A percentile compares a stretch with the other conserved stretches of the same genome.
These are phyloP conservation scores for Botia kubotai DNA, from an alignment of 2,797 vertebrate genomes.

Conservation along the genomic window DNA sequence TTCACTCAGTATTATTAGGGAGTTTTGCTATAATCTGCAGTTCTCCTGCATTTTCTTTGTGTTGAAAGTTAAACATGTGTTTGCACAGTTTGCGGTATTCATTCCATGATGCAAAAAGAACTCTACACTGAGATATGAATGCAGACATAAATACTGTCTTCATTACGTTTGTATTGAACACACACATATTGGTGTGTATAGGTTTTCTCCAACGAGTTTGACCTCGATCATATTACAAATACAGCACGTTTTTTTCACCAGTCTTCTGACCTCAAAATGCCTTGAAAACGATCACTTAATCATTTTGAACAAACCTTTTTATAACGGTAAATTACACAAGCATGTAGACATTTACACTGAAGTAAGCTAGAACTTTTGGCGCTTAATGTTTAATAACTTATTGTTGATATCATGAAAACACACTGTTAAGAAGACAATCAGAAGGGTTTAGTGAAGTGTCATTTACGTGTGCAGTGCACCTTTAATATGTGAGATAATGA, in stretches of 20 bases:
- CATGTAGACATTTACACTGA: background rate
- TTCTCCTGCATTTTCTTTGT: background rate
- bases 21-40: background rate
- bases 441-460: slow-evolving; percentile 17
- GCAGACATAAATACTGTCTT: background rate
- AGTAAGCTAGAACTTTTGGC: background rate
- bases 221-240: background rate
- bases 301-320: slow-evolving; percentile 5
- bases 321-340: background rate
- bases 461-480: background rate
- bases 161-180: background rate
- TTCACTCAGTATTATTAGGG: background rate
- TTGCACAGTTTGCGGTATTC: slow-evolving; percentile 31
- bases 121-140: background rate
- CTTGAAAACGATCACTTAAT: background rate
- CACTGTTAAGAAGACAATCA: slow-evolving; percentile 53
- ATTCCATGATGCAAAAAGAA: slow-evolving; percentile 29
- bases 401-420: slow-evolving; percentile 8
- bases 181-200: too few species aligned
- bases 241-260: slow-evolving; percentile 44
- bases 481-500: background rate
- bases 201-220: background rate
- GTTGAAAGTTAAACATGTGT: background rate
- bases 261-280: slow-evolving; percentile 31
- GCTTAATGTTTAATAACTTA: slow-evolving; percentile 7